Percentiles rank a stretch among this genome's conserved stretches.
Conservation (phyloP, 2,888 invertebrate species). For the Liodrosophila aerea region DNA sequence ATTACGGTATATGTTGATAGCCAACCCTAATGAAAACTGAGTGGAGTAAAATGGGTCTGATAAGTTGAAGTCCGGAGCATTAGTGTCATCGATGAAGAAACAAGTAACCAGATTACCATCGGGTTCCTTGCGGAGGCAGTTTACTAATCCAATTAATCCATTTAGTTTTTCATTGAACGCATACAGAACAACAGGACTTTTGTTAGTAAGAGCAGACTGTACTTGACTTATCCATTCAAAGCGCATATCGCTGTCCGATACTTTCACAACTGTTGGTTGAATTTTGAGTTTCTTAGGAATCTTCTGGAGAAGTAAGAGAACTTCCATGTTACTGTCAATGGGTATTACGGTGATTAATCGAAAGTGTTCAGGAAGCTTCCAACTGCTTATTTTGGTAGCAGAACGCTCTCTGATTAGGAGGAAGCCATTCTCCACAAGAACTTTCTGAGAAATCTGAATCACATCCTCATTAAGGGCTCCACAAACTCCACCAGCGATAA, state of each 20-base stretch:
- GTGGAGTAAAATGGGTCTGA: slow-evolving; percentile 86
- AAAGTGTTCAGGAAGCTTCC: slow-evolving; percentile 67
- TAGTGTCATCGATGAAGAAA: slow-evolving; percentile 86
- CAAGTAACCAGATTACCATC: slow-evolving; percentile 87
- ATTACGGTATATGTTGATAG: slow-evolving; percentile 89
- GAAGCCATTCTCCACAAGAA: slow-evolving; percentile 85
- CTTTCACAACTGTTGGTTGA: slow-evolving; percentile 61
- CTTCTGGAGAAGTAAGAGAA: slow-evolving; percentile 77
- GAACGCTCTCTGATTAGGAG: slow-evolving; percentile 85
- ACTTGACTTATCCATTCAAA: slow-evolving; percentile 78
- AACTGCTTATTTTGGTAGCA: slow-evolving; percentile 82
- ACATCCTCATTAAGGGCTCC: slow-evolving; percentile 61
- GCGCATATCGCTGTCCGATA: slow-evolving; percentile 71
- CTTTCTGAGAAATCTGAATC: slow-evolving; percentile 83
- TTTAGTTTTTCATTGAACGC: slow-evolving; percentile 87
- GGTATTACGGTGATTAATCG: slow-evolving; percentile 73
- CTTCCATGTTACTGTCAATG: slow-evolving; percentile 74
- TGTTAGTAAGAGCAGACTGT: slow-evolving; percentile 68
- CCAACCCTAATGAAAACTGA: slow-evolving; percentile 88
- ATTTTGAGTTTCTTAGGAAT: slow-evolving; percentile 45
- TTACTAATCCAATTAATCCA: slow-evolving; percentile 94
- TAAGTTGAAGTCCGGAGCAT: slow-evolving; percentile 87
- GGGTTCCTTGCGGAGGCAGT: slow-evolving; percentile 92
- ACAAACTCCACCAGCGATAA: slow-evolving; percentile 71
- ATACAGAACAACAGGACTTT: slow-evolving; percentile 84